phyloP scores from a whole-genome alignment of 2,113 vertebrate species.

The Xenopus borealis region DNA sequence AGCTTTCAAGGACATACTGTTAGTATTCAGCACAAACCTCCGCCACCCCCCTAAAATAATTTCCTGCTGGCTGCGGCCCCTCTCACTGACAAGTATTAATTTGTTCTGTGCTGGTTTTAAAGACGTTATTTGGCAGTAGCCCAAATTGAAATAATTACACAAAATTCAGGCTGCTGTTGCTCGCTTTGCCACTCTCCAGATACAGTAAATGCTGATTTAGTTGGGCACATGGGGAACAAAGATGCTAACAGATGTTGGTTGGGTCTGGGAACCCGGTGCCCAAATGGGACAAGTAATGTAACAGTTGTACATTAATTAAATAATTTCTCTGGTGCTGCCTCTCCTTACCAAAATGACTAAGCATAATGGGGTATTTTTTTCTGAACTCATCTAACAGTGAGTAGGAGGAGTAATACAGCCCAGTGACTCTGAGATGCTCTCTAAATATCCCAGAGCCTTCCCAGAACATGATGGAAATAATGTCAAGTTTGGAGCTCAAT shows the following conservation, averaged over 20 bases:
- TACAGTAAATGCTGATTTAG: slow-evolving; percentile 40
- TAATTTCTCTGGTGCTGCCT: slow-evolving; percentile 3
- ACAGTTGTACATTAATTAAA: slow-evolving; percentile 20
- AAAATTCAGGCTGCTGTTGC: slow-evolving; percentile 38
- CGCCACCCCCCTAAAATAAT: slow-evolving; percentile 32
- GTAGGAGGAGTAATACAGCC: slow-evolving; percentile 3
- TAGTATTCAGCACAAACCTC: slow-evolving; percentile 17
- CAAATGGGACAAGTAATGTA: slow-evolving; percentile 22
- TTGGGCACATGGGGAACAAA: slow-evolving; percentile 25
- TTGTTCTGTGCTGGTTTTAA: slow-evolving; percentile 42
- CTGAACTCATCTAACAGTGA: slow-evolving; percentile 6
- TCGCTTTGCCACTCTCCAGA: slow-evolving; percentile 32
- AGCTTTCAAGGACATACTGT: slow-evolving; percentile 40
- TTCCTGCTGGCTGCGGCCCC: slow-evolving; percentile 33
- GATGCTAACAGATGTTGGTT: slow-evolving; percentile 32
- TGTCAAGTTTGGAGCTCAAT: neutral
- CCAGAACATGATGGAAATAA: neutral
- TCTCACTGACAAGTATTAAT: slow-evolving; percentile 45
- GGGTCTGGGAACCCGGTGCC: slow-evolving; percentile 11
- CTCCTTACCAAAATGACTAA: slow-evolving; percentile 8
- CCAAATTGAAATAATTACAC: slow-evolving; percentile 48
- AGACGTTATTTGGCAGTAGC: slow-evolving; percentile 40
- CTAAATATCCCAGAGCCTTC: neutral
- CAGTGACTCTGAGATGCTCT: neutral
- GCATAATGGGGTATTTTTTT: slow-evolving; percentile 8